Evolutionary conservation across 2,113 vertebrate species (phyloP).

Genomic region (Entomyzon cyanotis): DNA sequence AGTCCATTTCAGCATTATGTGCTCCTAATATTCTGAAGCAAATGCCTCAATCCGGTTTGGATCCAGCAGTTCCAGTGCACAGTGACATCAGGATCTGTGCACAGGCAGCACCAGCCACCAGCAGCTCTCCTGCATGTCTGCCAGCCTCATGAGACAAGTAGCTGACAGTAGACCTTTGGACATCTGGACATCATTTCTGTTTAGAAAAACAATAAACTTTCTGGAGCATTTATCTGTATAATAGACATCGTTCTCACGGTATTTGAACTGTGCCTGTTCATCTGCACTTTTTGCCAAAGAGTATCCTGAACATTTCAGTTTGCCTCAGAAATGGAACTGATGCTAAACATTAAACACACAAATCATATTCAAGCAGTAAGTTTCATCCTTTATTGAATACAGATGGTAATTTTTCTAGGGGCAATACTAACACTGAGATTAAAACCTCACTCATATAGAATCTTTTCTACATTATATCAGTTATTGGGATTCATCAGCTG

Average conservation of each 20-base stretch:
- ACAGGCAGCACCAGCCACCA: rapidly evolving
- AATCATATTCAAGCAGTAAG: neutral
- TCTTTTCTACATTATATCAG: neutral
- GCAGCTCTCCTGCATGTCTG: neutral
- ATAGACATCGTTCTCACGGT: rapidly evolving
- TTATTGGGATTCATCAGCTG: neutral
- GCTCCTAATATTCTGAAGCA: neutral
- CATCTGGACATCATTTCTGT: neutral
- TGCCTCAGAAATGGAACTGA: neutral
- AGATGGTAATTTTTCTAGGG: neutral
- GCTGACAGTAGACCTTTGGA: neutral
- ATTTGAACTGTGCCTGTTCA: neutral
- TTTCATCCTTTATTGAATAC: neutral
- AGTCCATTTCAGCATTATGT: neutral
- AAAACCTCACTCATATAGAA: neutral
- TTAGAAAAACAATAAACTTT: neutral
- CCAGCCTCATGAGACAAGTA: neutral
- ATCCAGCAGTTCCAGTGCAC: neutral
- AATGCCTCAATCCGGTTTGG: neutral
- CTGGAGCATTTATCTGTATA: neutral
- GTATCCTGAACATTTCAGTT: neutral
- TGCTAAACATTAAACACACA: neutral
- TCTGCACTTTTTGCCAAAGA: neutral
- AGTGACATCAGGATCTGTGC: neutral
- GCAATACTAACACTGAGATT: neutral